Base-by-base conservation (phyloP, 2,888 invertebrate species). In the Iselma pallidipennis region DNA sequence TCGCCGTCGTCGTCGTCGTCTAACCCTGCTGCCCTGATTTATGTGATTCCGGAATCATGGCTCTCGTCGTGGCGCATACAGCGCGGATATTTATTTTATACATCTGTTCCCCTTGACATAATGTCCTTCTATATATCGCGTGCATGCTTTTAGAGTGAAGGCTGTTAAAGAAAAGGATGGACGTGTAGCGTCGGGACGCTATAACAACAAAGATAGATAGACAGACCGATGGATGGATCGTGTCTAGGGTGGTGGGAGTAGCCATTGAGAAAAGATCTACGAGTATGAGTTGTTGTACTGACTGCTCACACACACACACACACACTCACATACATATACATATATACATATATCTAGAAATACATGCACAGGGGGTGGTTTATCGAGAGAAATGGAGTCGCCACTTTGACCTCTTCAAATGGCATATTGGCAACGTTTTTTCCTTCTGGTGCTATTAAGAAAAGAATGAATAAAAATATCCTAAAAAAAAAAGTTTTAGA, bases 91-190 rank as follows among this genome's bases (percentile, higher is more conserved):
- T 84, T 84, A 84, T 84, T 84, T 83, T 83, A 83, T 84, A 84
- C 84, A 84, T 84, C 84, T 84, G 83, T 84, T 83, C 83, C 82
- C 83, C 85, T 83, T 85, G 86, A 86, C 86, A 85, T 86, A 86
- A 86, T 86, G 86, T 85, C 85, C 85, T 83, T 84, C 85, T 84
- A 85, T 86, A 86, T 86, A 86, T 86, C 85, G 85, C 79, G 80
- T 80, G 81, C 83, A 83, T 83, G 85, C 85, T 85, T 85, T 85
- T 84, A 84, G 84, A 85, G 83, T 83, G 85, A 85, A 84, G 84
- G 85, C 83, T 85, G 72, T 71, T 70, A 73, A 75, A 73, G 76
- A 76, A 70, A 66, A 75, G 71, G 74, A 71, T 65, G 70, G 65
- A 55, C 49, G 54, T 66, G 60, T 45, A 69, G 65, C 73, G 75